Conservation (phyloP, 2,888 invertebrate genomes). For the Eupsilia transversa region DNA sequence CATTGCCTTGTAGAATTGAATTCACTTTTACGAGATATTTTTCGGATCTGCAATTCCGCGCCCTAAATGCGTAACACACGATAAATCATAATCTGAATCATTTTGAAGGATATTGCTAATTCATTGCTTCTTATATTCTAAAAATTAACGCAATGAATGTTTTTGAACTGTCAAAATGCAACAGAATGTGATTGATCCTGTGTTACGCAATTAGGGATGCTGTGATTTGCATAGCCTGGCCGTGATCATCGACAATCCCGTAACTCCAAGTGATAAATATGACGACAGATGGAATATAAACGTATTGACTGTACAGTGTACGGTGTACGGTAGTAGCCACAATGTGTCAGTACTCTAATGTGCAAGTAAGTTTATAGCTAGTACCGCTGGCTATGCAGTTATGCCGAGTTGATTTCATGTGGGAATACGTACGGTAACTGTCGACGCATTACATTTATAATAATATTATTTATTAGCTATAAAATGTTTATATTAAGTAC, state of each 20-base stretch:
- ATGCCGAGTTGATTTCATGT: slow-evolving; percentile 45
- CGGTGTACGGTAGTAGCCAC: slow-evolving; percentile 31
- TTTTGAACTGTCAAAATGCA: too few relatives aligned
- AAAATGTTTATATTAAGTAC: slow-evolving; percentile 9
- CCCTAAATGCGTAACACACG: too few relatives aligned
- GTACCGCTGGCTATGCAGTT: slow-evolving; percentile 63
- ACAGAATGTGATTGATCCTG: too few relatives aligned
- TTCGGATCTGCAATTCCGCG: too few relatives aligned
- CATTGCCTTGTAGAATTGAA: slow-evolving; percentile 12
- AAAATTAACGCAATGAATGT: too few relatives aligned
- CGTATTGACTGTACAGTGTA: slow-evolving; percentile 36
- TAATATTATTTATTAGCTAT: slow-evolving; percentile 20
- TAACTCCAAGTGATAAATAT: slow-evolving; percentile 23
- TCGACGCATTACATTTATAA: slow-evolving; percentile 17
- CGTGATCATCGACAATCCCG: slow-evolving; percentile 7
- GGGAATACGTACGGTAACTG: slow-evolving; percentile 51
- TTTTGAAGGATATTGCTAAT: too few relatives aligned
- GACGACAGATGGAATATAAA: slow-evolving; percentile 29
- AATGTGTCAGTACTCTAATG: slow-evolving; percentile 48
- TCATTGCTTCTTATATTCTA: too few relatives aligned
- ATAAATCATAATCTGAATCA: too few relatives aligned
- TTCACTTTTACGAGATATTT: slow-evolving; percentile 29
- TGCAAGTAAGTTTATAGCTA: slow-evolving; percentile 35
- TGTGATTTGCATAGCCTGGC: neutral
- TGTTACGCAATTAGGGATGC: too few relatives aligned